Evolutionary conservation across 2,888 invertebrate species (phyloP).

Genomic region (Eubasilissa splendida): DNA sequence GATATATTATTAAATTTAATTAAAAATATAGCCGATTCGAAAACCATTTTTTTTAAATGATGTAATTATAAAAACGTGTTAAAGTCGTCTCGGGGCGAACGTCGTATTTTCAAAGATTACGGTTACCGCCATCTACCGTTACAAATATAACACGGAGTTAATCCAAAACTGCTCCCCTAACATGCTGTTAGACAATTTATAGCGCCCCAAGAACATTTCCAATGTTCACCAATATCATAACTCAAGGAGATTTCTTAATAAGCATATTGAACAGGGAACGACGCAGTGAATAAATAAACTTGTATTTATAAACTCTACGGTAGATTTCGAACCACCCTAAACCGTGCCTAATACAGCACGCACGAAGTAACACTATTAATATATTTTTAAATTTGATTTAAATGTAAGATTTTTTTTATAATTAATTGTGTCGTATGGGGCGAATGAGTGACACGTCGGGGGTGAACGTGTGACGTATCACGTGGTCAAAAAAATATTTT

Average conservation of each 20-base stretch:
- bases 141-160: conserved; percentile 31
- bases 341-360: background rate
- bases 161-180: conserved; percentile 10
- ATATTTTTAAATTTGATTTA: no score
- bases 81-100: background rate
- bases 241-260: conserved; percentile 45
- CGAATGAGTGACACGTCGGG: no score
- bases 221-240: conserved; percentile 28
- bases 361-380: no score
- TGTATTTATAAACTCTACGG: no score
- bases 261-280: conserved; percentile 15
- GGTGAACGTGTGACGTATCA: no score
- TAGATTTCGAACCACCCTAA: background rate
- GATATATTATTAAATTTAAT: no score
- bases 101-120: conserved; percentile 24
- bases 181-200: conserved; percentile 36
- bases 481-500: no score
- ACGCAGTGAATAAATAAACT: background rate
- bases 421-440: no score
- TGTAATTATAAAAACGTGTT: conserved; percentile 22
- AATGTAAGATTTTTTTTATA: no score
- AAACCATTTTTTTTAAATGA: no score
- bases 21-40: no score
- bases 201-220: conserved; percentile 17
- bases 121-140: conserved; percentile 2